Evolutionary conservation across 2,888 invertebrate genomes (phyloP), one percentile per base, ranked within the genome.

Genomic region (Herminia tarsipennalis): DNA sequence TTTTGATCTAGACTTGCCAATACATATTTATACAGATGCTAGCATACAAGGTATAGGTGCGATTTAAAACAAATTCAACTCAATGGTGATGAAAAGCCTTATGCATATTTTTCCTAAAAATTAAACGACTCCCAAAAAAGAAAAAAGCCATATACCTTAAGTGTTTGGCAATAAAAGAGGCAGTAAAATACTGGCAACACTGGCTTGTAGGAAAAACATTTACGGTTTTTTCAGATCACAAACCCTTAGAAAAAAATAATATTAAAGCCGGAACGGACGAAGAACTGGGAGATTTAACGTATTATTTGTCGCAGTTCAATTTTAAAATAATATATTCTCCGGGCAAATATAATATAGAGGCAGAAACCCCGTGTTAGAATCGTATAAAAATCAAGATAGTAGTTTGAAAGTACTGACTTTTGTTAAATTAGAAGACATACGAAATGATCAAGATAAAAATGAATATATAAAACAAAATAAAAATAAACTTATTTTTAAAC

Each of bases 231-330:
- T n/a, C n/a, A n/a, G n/a, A n/a, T n/a, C n/a, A n/a, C n/a, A n/a
- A n/a, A n/a, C n/a, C n/a, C n/a, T 18, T 59, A 30, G 55, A 55
- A 22, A 63, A 64, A 9, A 29, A 63, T 32, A 66, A 66, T 27
- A 39, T 66, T 5, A 63, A 38, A 30, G 27, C 54, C 6, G 63
- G 65, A 46, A 59, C 65, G 2, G 69, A 69, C 22, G 64, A 66
- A 28, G 66, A 66, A 43, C 29, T 66, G 10, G 68, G 62, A 1
- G 62, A 65, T 52, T 10, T 68, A 3, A 45, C 62, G 25, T 63
- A 65, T 40, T 71, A 70, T 34, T 29, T 71, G 10, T 73, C 69
- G 6, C 70, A 70, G 46, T 70, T 47, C 45, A 48, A 68, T 33
- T 72, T 66, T 21, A 3, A 63, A 40, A 42, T 69, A 24, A 64